These are phyloP conservation scores for Scomber scombrus DNA, from an alignment of 2,113 vertebrate species.

Conservation along the genomic window DNA sequence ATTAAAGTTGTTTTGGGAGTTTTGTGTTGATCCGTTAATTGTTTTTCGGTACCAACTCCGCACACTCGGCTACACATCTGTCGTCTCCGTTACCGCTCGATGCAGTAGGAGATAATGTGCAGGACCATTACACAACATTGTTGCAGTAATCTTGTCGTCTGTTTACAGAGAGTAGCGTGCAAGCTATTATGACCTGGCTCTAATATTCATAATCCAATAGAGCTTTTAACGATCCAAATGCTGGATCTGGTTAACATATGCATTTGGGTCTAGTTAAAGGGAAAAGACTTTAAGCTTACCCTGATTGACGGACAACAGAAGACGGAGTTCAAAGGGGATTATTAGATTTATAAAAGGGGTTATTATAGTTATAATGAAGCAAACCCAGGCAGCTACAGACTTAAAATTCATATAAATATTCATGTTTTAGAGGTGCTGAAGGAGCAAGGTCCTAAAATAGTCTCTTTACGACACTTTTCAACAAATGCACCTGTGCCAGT, in stretches of 20 bases:
- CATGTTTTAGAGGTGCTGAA: neutral
- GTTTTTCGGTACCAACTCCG: neutral
- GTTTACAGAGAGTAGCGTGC: constrained; percentile 29
- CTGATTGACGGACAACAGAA: neutral
- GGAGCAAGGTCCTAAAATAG: neutral
- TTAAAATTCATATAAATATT: neutral
- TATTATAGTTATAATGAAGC: neutral
- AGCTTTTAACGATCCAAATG: constrained; percentile 36
- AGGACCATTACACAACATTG: constrained; percentile 6
- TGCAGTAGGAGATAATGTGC: constrained; percentile 18
- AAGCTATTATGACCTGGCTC: constrained; percentile 41
- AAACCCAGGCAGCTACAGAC: neutral
- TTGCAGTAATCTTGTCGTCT: constrained; percentile 31
- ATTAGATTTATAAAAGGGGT: neutral
- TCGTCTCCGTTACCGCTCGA: neutral
- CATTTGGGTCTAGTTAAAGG: neutral
- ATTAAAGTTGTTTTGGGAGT: neutral
- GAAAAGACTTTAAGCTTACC: neutral
- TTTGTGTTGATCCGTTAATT: neutral
- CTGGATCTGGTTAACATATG: constrained; percentile 9
- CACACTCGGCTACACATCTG: neutral
- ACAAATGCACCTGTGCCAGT: neutral
- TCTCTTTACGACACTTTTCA: neutral
- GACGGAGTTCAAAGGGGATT: neutral
- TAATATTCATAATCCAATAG: constrained; percentile 55